Conservation (phyloP, 2,888 invertebrate species). For the Neoitamus cyanurus region DNA sequence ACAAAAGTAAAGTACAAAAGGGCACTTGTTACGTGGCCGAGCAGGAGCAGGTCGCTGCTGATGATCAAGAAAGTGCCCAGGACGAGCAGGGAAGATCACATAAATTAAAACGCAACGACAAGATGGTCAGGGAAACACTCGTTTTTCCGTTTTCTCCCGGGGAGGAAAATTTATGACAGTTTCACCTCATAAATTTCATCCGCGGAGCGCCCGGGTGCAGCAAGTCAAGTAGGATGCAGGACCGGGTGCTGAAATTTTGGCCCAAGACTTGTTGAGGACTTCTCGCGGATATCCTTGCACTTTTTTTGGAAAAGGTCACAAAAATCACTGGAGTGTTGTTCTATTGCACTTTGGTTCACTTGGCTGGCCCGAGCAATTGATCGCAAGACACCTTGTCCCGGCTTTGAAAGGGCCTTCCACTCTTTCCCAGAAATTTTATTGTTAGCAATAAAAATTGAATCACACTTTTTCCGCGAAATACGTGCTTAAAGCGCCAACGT, state of each 20-base stretch:
- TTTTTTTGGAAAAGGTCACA: background rate
- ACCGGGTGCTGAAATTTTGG: background rate
- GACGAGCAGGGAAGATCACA: constrained; percentile 38
- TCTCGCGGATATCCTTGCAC: constrained; percentile 4
- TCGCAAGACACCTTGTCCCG: background rate
- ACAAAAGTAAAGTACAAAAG: background rate
- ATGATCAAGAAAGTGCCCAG: background rate
- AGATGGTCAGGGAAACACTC: constrained; percentile 39
- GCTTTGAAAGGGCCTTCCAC: background rate
- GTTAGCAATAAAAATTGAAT: constrained; percentile 35
- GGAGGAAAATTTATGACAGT: constrained; percentile 53
- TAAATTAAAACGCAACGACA: constrained; percentile 50
- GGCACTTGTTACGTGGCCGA: constrained; percentile 23
- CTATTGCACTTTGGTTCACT: constrained; percentile 16
- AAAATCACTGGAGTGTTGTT: constrained; percentile 14
- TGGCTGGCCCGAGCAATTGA: background rate
- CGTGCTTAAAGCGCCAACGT: constrained; percentile 68
- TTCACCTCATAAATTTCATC: constrained; percentile 54
- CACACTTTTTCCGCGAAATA: constrained; percentile 62
- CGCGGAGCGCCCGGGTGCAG: constrained; percentile 13
- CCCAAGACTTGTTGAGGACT: background rate
- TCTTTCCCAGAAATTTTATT: constrained; percentile 18
- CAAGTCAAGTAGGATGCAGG: constrained; percentile 28
- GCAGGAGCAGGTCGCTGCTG: background rate
- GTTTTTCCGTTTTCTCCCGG: background rate